phyloP scores from a whole-genome alignment of 2,113 vertebrate genomes.

The Hypocryptadius cinnamomeus region DNA sequence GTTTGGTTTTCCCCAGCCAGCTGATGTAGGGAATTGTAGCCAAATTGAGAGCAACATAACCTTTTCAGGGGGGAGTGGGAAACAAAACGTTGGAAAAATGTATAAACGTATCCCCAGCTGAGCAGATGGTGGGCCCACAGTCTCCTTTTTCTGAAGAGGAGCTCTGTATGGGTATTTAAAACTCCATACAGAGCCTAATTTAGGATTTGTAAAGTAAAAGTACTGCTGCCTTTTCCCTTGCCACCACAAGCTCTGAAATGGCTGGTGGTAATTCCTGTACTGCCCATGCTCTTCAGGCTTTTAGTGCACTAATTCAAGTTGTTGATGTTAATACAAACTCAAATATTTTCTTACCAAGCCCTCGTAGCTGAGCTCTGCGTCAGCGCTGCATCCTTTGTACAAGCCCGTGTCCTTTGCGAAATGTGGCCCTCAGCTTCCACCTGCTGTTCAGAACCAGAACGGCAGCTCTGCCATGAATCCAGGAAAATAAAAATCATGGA shows the following conservation, averaged over 20 bases:
- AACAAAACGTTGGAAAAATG: neutral
- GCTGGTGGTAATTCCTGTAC: neutral
- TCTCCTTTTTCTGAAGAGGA: neutral
- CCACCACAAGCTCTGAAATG: neutral
- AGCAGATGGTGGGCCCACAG: neutral
- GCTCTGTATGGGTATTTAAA: neutral
- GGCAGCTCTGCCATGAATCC: neutral
- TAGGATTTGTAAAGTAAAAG: neutral
- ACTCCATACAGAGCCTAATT: neutral
- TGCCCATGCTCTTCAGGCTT: neutral
- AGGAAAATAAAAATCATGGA: neutral
- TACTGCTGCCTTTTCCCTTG: neutral
- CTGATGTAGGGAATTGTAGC: neutral
- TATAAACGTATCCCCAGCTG: neutral
- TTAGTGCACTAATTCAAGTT: neutral
- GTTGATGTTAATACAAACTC: neutral
- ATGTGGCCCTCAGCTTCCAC: slow-evolving; percentile 55
- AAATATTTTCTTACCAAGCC: neutral
- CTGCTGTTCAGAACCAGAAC: slow-evolving; percentile 59
- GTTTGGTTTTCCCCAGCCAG: neutral
- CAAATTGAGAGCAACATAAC: neutral
- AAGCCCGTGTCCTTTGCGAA: neutral
- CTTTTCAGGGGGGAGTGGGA: neutral
- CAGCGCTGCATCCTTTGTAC: neutral
- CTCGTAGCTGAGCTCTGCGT: neutral